Percentiles rank a stretch among this genome's conserved stretches.
These are phyloP conservation scores for Lerema accius DNA, from an alignment of 1,140 invertebrate genomes.

Conservation along the genomic window DNA sequence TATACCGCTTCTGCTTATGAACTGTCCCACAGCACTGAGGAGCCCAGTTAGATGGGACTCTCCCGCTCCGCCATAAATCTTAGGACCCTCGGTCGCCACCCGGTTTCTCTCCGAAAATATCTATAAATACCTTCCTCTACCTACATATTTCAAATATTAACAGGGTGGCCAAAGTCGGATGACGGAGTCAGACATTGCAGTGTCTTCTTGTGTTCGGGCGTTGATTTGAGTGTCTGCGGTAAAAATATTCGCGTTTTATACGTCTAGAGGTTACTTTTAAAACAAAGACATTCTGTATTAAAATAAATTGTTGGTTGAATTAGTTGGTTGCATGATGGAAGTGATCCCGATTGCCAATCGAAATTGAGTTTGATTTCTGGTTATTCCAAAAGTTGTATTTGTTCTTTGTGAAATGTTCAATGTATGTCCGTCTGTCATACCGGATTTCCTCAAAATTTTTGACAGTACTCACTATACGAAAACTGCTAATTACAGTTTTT, in stretches of 20 bases:
- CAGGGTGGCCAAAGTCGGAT: slow-evolving; percentile 47
- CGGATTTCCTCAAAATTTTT: no score
- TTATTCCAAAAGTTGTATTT: no score
- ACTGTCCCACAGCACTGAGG: slow-evolving; percentile 41
- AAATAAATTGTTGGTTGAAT: no score
- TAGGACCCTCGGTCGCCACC: slow-evolving; percentile 80
- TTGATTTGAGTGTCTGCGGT: background rate
- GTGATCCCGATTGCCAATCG: no score
- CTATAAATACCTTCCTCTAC: slow-evolving; percentile 78
- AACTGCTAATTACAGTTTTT: no score
- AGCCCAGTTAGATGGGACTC: slow-evolving; percentile 79
- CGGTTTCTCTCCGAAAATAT: slow-evolving; percentile 79
- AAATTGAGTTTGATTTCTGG: no score
- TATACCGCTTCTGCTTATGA: slow-evolving; percentile 29
- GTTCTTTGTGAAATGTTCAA: no score
- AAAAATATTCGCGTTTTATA: background rate
- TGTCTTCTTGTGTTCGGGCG: slow-evolving; percentile 21
- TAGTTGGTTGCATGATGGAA: no score
- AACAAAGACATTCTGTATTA: no score
- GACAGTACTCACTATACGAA: no score
- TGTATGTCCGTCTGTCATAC: no score
- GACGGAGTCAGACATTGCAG: slow-evolving; percentile 50
- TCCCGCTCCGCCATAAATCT: slow-evolving; percentile 80
- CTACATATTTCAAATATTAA: slow-evolving; percentile 80
- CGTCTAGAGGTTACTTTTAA: background rate